These are phyloP conservation scores for Gavia stellata DNA, from an alignment of 2,113 vertebrate species.

Conservation along the genomic window DNA sequence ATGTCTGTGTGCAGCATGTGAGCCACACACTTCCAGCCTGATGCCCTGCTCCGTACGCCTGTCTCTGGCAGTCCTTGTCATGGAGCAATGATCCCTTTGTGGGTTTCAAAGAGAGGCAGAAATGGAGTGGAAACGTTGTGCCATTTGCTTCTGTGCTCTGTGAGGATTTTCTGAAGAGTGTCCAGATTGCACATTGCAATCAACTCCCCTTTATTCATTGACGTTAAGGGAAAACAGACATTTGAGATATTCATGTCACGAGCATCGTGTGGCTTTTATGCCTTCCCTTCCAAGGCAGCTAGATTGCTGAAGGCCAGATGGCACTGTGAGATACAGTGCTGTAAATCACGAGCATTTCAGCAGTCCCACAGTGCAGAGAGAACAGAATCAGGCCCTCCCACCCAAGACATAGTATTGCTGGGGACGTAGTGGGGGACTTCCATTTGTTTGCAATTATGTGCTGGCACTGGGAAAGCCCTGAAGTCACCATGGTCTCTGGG, in stretches of 20 bases:
- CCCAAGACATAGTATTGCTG: neutral
- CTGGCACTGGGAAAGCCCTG: conserved; percentile 32
- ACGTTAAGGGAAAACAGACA: neutral
- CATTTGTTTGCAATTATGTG: conserved; percentile 56
- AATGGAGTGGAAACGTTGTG: neutral
- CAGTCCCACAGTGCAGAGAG: neutral
- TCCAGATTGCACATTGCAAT: neutral
- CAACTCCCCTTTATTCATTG: neutral
- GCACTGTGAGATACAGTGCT: neutral
- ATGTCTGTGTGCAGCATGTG: neutral
- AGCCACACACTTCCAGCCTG: fast-evolving
- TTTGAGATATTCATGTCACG: neutral
- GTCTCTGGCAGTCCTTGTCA: neutral
- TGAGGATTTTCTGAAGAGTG: neutral
- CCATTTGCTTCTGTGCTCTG: neutral
- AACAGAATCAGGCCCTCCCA: neutral
- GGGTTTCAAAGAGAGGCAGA: neutral
- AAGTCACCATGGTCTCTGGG: conserved; percentile 43
- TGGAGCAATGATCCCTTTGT: neutral
- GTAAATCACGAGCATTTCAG: conserved; percentile 16
- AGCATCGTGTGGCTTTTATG: neutral
- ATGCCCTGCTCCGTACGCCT: neutral
- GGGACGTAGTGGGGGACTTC: neutral
- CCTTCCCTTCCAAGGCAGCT: neutral
- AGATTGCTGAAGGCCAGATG: conserved; percentile 5